Percentiles rank a stretch among this genome's conserved stretches.
These are phyloP conservation scores for Pachyrhynchus sulphureomaculatus DNA, from an alignment of 1,140 invertebrate species.

Conservation along the genomic window DNA sequence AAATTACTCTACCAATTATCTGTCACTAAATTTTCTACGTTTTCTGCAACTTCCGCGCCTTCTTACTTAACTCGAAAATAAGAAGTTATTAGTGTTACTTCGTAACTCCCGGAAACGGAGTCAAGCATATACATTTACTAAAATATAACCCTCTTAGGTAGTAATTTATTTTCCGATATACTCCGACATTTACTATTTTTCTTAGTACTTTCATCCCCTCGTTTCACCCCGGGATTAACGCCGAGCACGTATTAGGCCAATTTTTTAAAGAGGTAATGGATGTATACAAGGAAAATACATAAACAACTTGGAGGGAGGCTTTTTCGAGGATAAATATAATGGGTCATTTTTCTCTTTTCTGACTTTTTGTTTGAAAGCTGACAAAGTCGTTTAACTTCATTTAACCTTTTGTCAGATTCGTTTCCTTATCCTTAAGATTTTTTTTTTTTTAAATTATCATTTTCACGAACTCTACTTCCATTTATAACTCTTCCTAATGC, in stretches of 20 bases:
- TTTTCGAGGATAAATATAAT: slow-evolving; percentile 6
- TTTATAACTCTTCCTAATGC: no score
- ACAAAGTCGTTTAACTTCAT: background rate
- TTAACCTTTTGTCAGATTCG: no score
- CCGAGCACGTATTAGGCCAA: slow-evolving; percentile 25
- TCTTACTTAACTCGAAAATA: slow-evolving; percentile 8
- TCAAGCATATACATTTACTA: slow-evolving; percentile 12
- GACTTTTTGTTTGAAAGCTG: background rate
- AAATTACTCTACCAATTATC: slow-evolving; percentile 11
- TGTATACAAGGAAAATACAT: slow-evolving; percentile 28
- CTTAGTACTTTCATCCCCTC: slow-evolving; percentile 26
- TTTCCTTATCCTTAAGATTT: no score
- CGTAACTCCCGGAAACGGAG: slow-evolving; percentile 11
- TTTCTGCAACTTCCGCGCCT: slow-evolving; percentile 8
- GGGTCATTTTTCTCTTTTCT: slow-evolving; percentile 4
- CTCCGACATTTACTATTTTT: slow-evolving; percentile 28
- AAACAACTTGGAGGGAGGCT: slow-evolving; percentile 18
- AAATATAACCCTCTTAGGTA: slow-evolving; percentile 27
- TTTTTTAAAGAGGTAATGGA: slow-evolving; percentile 29
- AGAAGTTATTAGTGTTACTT: slow-evolving; percentile 23
- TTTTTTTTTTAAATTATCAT: no score
- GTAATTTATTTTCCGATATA: slow-evolving; percentile 28
- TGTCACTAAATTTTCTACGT: slow-evolving; percentile 10
- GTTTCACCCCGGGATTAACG: slow-evolving; percentile 18
- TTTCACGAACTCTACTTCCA: no score